Conservation (phyloP, 2,797 vertebrate species). For the Pristis pectinata region DNA sequence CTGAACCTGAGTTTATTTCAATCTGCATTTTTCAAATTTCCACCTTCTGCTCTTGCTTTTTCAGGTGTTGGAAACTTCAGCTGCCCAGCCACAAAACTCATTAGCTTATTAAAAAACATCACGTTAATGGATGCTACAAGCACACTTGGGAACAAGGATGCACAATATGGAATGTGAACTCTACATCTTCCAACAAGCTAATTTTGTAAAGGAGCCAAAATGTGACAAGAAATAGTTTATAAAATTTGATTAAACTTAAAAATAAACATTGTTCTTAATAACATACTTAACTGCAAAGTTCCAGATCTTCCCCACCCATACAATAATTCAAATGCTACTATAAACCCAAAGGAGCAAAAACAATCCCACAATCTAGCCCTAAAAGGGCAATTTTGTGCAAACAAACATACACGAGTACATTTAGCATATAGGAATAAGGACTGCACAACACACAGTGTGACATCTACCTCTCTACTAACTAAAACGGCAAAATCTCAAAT, state of each 20-base stretch:
- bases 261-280: not conserved
- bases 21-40: not conserved
- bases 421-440: not conserved
- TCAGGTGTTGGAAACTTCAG: not conserved
- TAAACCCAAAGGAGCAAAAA: not conserved
- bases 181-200: not conserved
- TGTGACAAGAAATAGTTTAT: not conserved
- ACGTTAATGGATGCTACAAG: too few species aligned
- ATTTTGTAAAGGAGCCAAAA: not conserved
- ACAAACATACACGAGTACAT: not conserved
- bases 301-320: not conserved
- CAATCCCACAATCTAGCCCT: not conserved
- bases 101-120: not conserved
- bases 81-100: not conserved
- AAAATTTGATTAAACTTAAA: not conserved
- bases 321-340: conserved; percentile 5
- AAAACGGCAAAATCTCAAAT: not conserved
- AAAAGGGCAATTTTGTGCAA: not conserved
- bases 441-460: not conserved
- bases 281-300: not conserved
- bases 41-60: not conserved
- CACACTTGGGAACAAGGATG: not conserved
- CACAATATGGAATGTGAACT: not conserved
- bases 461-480: not conserved
- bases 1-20: not conserved